Conservation (phyloP, 2,113 vertebrate species). For the Plecotus auritus region DNA sequence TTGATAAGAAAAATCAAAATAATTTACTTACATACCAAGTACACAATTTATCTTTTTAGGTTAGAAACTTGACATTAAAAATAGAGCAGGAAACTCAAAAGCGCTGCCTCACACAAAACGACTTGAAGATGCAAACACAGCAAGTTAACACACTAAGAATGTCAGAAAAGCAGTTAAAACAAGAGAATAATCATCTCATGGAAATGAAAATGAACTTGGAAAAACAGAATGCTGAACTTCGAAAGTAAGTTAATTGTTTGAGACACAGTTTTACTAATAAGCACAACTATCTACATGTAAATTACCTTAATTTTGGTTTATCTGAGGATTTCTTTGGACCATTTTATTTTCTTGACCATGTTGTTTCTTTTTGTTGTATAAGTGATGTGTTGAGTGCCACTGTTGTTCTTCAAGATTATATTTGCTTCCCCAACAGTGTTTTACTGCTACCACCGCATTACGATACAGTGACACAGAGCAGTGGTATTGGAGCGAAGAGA, state of each 20-base stretch:
- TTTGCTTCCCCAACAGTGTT: neutral
- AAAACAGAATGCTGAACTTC: slow-evolving; percentile 96
- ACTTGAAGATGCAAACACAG: slow-evolving; percentile 96
- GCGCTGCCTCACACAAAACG: slow-evolving; percentile 94
- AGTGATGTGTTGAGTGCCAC: neutral
- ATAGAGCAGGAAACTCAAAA: slow-evolving; percentile 98
- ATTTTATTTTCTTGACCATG: neutral
- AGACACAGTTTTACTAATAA: neutral
- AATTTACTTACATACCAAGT: slow-evolving; percentile 42
- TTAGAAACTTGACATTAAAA: slow-evolving; percentile 95
- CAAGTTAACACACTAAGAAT: slow-evolving; percentile 92
- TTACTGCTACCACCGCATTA: neutral
- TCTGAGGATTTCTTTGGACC: neutral
- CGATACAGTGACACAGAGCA: too few species aligned
- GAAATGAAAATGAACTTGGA: slow-evolving; percentile 95
- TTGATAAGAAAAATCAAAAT: slow-evolving; percentile 20
- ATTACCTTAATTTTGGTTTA: neutral
- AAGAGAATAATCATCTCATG: slow-evolving; percentile 95
- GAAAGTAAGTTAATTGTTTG: slow-evolving; percentile 86
- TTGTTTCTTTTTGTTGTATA: neutral
- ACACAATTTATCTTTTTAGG: slow-evolving; percentile 80
- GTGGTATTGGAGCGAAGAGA: neutral
- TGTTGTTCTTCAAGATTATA: neutral
- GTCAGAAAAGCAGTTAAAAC: slow-evolving; percentile 97
- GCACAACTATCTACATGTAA: neutral